These are phyloP conservation scores for Eulemur macaco DNA, from an alignment of 2,113 vertebrate species.

Conservation along the genomic window DNA sequence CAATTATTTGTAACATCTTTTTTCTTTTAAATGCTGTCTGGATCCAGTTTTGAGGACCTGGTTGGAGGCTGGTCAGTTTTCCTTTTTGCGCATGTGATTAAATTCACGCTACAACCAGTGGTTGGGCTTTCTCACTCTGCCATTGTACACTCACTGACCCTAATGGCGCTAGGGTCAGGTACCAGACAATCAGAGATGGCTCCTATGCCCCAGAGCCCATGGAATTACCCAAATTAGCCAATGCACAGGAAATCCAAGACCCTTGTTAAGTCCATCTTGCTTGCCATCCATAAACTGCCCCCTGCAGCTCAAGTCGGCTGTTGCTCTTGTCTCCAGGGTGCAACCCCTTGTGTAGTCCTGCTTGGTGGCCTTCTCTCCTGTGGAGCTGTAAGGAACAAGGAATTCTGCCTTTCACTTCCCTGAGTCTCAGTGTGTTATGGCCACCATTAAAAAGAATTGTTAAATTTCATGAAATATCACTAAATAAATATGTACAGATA, in stretches of 20 bases:
- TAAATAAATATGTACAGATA: not conserved
- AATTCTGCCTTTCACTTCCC: not conserved
- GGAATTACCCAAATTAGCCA: not conserved
- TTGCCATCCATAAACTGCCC: not conserved
- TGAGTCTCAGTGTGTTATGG: not conserved
- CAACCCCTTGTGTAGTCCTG: accelerated
- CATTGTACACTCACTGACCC: not conserved
- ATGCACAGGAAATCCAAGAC: not conserved
- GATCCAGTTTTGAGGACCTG: not conserved
- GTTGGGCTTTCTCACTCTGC: not conserved
- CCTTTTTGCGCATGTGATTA: not conserved
- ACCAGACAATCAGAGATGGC: not conserved
- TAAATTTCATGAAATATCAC: not conserved
- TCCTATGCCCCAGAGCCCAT: not conserved
- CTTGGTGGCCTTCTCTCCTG: not conserved
- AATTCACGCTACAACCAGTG: not conserved
- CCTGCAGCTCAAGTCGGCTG: not conserved
- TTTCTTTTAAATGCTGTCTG: not conserved
- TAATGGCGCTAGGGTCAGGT: not conserved
- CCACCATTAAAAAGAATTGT: not conserved
- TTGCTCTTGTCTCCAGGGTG: accelerated
- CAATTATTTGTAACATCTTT: not conserved
- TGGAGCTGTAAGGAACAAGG: not conserved
- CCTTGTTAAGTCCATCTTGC: not conserved
- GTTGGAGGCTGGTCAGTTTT: not conserved